Evolutionary conservation across 2,888 invertebrate species (phyloP).

Genomic region (Calameuta pallipes): DNA sequence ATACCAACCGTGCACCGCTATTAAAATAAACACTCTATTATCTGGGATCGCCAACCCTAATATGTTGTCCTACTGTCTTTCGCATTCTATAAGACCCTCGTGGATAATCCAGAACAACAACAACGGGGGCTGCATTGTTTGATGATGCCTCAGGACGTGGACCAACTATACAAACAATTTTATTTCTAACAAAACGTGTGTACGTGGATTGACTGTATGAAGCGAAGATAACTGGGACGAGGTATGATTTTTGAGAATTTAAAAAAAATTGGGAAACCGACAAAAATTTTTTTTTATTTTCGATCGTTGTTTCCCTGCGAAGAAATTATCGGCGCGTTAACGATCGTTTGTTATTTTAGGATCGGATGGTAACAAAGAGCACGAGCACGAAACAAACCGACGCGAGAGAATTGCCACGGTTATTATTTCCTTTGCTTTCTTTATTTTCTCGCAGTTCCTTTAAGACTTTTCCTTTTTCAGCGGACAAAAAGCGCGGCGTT

Average conservation of each 20-base stretch:
- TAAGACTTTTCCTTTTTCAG: neutral
- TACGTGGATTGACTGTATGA: neutral
- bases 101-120: slow-evolving; percentile 61
- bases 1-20: slow-evolving; percentile 46
- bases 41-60: slow-evolving; percentile 43
- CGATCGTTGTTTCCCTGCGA: neutral
- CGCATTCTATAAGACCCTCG: slow-evolving; percentile 23
- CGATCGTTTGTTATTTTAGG: neutral
- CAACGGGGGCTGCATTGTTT: slow-evolving; percentile 39
- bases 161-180: slow-evolving; percentile 51
- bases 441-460: neutral
- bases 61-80: slow-evolving; percentile 43
- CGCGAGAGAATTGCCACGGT: neutral
- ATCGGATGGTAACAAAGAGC: neutral
- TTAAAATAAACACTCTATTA: slow-evolving; percentile 61
- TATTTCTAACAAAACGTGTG: neutral
- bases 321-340: neutral
- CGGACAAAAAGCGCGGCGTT: neutral
- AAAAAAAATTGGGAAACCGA: too few relatives aligned
- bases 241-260: too few relatives aligned
- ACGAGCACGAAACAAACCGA: neutral
- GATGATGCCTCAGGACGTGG: slow-evolving; percentile 32
- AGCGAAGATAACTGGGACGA: neutral
- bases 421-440: neutral
- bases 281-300: neutral